Evolutionary conservation across 2,888 invertebrate genomes (phyloP), one percentile per base, ranked within the genome.

Genomic region (Amblyjoppa proteus): DNA sequence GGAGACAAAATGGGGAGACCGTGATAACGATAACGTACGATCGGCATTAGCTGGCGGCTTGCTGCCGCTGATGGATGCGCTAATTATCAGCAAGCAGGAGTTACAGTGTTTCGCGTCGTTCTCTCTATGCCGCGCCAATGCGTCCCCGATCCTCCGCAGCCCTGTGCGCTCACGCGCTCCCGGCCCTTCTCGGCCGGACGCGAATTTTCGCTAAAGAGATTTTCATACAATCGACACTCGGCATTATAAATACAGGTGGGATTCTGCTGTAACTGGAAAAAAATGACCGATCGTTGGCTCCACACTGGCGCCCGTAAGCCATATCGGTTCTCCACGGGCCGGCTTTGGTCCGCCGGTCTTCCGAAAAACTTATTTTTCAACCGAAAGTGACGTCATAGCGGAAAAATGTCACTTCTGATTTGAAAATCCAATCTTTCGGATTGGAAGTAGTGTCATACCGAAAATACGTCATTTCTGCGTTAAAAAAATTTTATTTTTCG

Each of bases 11-110:
- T 92, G 92, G 94, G 92, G 93, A 93, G 91, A 91, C 90, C 89
- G 92, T 93, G 94, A 94, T 94, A 94, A 94, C 94, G 94, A 94
- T 94, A 94, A 94, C 94, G 93, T 94, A 94, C 94, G 94, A 94
- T 94, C 94, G 93, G 94, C 93, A 94, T 94, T 94, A 94, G 94
- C 94, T 92, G 92, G 92, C 91, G 93, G 94, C 94, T 94, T 92
- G 93, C 94, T 93, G 92, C 88, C 88, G 91, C 93, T 94, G 94
- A 94, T 94, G 94, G 94, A 94, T 94, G 93, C 93, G 93, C 93
- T 94, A 94, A 94, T 94, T 94, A 94, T 94, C 94, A 94, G 93
- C 92, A 93, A 94, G 92, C 93, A 94, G 93, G 93, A 94, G 93
- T 94, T 94, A 94, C 93, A 93, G 90, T 92, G 91, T 91, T 92